These are phyloP conservation scores for Perodicticus potto DNA, from an alignment of 2,797 vertebrate species.

Conservation along the genomic window DNA sequence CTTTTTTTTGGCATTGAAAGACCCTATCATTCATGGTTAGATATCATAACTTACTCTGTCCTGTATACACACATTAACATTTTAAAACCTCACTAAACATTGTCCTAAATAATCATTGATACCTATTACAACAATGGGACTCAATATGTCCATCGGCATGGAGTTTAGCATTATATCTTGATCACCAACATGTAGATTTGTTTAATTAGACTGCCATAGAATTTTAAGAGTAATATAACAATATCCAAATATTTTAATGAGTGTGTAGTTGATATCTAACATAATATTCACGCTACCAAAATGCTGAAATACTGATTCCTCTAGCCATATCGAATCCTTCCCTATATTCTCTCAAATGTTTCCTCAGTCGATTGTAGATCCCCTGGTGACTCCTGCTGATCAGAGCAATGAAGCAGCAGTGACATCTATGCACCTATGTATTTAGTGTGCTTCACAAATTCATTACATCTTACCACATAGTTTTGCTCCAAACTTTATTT, in stretches of 20 bases:
- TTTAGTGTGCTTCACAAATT: slow-evolving; percentile 32
- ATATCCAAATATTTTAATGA: background rate
- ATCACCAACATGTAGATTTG: background rate
- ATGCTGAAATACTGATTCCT: background rate
- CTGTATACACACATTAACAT: background rate
- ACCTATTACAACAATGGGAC: background rate
- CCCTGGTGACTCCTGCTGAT: background rate
- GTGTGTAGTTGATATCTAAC: background rate
- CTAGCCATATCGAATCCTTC: background rate
- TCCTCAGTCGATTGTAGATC: background rate
- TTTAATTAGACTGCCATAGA: slow-evolving; percentile 12
- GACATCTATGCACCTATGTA: background rate
- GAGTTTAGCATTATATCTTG: background rate
- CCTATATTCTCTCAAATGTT: background rate
- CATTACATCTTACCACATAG: background rate
- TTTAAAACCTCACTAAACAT: slow-evolving; percentile 8
- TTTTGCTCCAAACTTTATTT: slow-evolving; percentile 47
- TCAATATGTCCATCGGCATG: background rate
- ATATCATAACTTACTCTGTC: background rate
- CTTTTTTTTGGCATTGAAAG: background rate
- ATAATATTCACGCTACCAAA: background rate
- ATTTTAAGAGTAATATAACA: background rate
- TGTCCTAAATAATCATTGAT: slow-evolving; percentile 1
- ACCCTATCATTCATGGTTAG: background rate
- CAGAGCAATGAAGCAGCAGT: background rate